Evolutionary conservation across 2,797 vertebrate species (phyloP).

Genomic region (Nannoperca australis): DNA sequence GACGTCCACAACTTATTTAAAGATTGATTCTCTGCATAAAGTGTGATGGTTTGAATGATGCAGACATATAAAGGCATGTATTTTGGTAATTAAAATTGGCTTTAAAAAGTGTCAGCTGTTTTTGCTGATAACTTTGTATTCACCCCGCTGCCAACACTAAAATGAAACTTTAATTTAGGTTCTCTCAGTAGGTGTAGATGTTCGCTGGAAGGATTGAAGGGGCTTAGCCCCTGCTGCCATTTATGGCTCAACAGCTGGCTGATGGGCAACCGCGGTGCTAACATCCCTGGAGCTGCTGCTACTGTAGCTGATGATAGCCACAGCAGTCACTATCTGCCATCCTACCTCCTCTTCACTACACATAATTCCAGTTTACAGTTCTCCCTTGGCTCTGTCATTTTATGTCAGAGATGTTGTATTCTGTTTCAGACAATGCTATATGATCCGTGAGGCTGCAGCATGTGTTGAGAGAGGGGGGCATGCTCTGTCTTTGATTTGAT

Average conservation of each 20-base stretch:
- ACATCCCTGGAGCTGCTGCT: constrained; percentile 47
- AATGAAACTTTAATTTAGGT: background rate
- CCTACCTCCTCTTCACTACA: constrained; percentile 36
- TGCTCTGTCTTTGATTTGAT: constrained; percentile 15
- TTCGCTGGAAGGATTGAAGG: background rate
- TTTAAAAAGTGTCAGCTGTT: background rate
- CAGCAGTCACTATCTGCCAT: constrained; percentile 36
- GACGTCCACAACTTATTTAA: background rate
- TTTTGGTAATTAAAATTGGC: background rate
- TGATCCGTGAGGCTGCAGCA: constrained; percentile 22
- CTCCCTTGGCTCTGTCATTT: constrained; percentile 32
- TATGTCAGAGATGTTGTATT: constrained; percentile 35
- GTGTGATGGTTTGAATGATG: background rate
- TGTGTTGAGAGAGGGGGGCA: background rate
- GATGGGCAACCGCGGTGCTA: constrained; percentile 23
- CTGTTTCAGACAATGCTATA: constrained; percentile 21
- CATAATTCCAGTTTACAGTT: constrained; percentile 56
- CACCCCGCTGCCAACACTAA: background rate
- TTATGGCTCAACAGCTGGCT: constrained; percentile 62
- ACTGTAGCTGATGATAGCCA: constrained; percentile 57
- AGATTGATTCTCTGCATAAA: background rate
- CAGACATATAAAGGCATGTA: background rate
- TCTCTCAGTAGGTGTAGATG: background rate
- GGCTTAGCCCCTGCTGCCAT: constrained; percentile 39
- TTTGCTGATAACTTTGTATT: background rate